Conservation (phyloP, 1,140 invertebrate species). For the Macrotrachela quadricornifera region DNA sequence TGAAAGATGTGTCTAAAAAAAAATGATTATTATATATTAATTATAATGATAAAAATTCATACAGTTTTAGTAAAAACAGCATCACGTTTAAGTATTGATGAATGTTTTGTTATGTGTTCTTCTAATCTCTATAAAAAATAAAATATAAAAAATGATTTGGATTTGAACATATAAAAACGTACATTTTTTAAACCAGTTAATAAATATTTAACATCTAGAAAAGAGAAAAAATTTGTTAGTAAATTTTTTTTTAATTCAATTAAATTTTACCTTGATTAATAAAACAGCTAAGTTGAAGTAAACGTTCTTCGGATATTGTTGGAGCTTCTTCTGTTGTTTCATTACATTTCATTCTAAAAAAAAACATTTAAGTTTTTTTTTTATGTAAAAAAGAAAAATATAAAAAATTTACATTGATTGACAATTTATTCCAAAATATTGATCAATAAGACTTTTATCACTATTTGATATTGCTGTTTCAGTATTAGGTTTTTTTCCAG, state of each 20-base stretch:
- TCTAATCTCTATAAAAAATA: constrained; percentile 48
- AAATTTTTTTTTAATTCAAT: constrained; percentile 18
- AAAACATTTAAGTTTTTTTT: background rate
- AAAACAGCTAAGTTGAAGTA: constrained; percentile 89
- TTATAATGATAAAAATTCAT: constrained; percentile 32
- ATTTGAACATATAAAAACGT: no score
- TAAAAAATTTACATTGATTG: constrained; percentile 51
- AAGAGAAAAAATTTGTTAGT: constrained; percentile 4
- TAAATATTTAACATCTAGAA: constrained; percentile 85
- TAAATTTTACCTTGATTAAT: constrained; percentile 46
- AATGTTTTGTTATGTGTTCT: constrained; percentile 81
- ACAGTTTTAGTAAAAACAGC: constrained; percentile 78
- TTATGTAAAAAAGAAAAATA: constrained; percentile 27
- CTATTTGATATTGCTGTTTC: constrained; percentile 10
- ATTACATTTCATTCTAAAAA: constrained; percentile 50
- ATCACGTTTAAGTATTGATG: constrained; percentile 59
- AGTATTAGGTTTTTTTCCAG: constrained; percentile 16
- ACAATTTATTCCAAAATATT: constrained; percentile 48
- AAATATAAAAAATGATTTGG: no score
- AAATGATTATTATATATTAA: no score
- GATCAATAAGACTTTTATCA: constrained; percentile 42
- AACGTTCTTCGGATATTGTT: constrained; percentile 53
- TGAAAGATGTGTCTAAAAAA: constrained; percentile 33
- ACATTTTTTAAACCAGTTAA: constrained; percentile 51
- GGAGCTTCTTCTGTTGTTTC: constrained; percentile 61